These are phyloP conservation scores for Parnassius apollo DNA, from an alignment of 2,888 invertebrate genomes.

Conservation along the genomic window DNA sequence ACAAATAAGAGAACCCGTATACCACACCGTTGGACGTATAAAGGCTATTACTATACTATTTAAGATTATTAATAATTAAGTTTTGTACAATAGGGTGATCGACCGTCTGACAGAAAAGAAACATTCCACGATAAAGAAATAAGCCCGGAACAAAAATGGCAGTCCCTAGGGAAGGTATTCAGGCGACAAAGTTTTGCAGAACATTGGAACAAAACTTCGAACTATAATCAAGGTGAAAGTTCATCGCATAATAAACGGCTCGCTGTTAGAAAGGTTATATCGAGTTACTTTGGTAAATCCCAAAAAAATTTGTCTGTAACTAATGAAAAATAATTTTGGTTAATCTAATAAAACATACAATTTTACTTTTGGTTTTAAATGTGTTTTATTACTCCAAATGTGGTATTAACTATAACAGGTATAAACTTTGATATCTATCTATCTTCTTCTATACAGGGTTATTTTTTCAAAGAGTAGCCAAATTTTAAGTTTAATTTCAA, in stretches of 20 bases:
- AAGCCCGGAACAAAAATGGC: constrained; percentile 72
- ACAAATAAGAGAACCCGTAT: too few relatives aligned
- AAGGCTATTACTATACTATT: background rate
- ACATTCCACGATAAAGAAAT: constrained; percentile 63
- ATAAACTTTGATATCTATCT: too few relatives aligned
- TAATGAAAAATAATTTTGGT: constrained; percentile 50
- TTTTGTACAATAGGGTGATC: constrained; percentile 58
- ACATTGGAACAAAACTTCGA: constrained; percentile 57
- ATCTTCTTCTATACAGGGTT: too few relatives aligned
- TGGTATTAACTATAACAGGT: too few relatives aligned
- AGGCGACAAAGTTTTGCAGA: constrained; percentile 69
- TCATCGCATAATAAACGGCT: constrained; percentile 61
- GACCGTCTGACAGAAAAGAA: constrained; percentile 59
- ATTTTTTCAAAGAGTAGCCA: too few relatives aligned
- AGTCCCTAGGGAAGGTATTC: constrained; percentile 73
- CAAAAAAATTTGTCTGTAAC: constrained; percentile 46
- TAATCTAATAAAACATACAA: constrained; percentile 23
- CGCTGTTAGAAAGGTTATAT: constrained; percentile 66
- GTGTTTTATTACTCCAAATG: constrained; percentile 1
- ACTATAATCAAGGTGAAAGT: constrained; percentile 53
- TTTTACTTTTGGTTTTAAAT: constrained; percentile 18
- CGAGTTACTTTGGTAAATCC: constrained; percentile 69
- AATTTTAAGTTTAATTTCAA: too few relatives aligned
- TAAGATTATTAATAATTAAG: background rate
- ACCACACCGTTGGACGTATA: too few relatives aligned